Conservation (phyloP, 2,113 vertebrate species). For the Cygnus buccinator region DNA sequence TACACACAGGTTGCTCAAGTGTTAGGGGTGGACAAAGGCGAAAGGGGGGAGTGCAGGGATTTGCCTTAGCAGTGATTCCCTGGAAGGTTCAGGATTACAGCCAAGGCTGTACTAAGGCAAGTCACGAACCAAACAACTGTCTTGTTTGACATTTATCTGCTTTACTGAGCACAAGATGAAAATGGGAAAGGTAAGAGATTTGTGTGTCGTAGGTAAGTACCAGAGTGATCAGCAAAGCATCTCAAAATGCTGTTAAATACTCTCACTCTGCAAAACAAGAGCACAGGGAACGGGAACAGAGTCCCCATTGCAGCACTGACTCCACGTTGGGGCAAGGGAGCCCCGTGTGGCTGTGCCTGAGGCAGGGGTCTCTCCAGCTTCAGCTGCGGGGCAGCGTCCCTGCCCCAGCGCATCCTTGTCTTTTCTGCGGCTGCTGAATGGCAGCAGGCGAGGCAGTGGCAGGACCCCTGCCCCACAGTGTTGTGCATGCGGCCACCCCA, state of each 20-base stretch:
- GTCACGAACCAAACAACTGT: too few relatives aligned
- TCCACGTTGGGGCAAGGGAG: neutral
- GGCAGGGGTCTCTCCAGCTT: neutral
- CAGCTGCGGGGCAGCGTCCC: neutral
- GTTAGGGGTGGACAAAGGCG: neutral
- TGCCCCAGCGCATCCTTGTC: neutral
- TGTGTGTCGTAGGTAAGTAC: neutral
- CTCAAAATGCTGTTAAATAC: neutral
- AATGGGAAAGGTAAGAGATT: neutral
- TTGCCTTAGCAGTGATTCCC: neutral
- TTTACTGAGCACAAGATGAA: neutral
- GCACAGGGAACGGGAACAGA: too few relatives aligned
- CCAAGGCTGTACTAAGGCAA: neutral
- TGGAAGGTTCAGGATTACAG: neutral
- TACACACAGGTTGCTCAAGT: fast-evolving
- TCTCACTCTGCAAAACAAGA: neutral
- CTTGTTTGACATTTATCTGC: neutral
- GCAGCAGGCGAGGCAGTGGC: too few relatives aligned
- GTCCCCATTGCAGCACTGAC: neutral
- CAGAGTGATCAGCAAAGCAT: neutral
- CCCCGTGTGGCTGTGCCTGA: neutral
- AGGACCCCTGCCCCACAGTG: too few relatives aligned
- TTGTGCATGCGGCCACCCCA: too few relatives aligned
- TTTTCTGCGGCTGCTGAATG: neutral
- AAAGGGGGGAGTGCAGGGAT: neutral